Evolutionary conservation across 2,888 invertebrate genomes (phyloP), one percentile per base, ranked within the genome.

Genomic region (Stegophylla sp.): DNA sequence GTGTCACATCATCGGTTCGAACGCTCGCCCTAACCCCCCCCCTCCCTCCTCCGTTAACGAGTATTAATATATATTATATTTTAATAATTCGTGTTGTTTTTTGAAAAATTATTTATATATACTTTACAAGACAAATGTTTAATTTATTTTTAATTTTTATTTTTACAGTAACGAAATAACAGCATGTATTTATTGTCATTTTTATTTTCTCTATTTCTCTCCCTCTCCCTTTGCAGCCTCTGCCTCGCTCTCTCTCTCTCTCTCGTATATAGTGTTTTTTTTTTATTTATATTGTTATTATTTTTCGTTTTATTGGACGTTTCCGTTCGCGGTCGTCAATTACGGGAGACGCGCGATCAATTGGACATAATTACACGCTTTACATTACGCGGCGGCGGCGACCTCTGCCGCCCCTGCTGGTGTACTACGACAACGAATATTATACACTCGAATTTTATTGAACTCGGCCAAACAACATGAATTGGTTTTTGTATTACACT

Each of bases 331-430:
- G 45, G 9, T 48, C 67, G 26, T 67, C 53, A 67, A 77, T 67
- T 76, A 53, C 61, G 41, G 17, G 34, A 23, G 23, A 23, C 56
- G n/a, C 59, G 4, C 45, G 17, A 67, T 56, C 77, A 77, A 77
- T 77, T 77, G 77, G 56, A 59, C 66, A 67, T 77, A 77, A 77
- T 77, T 77, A 77, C 67, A 20, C 66, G 59, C n/a, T 23, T 59
- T 61, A 73, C 10, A 45, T 45, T 45, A 45, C 34, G 51, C 41
- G 66, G 66, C 76, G 66, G 56, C 64, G 26, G 61, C 69, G 13
- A 26, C 43, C 69, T 4, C 48, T 28, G 15, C 28, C 51, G 48
- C 48, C 26, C 34, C 15, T 17, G n/a, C 67, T n/a, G 3, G 53
- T 53, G 53, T 17, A n/a, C 12, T 34, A 20, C 53, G 41, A 72